phyloP scores from a whole-genome alignment of 2,888 invertebrate genomes.

The Xylocampa areola region DNA sequence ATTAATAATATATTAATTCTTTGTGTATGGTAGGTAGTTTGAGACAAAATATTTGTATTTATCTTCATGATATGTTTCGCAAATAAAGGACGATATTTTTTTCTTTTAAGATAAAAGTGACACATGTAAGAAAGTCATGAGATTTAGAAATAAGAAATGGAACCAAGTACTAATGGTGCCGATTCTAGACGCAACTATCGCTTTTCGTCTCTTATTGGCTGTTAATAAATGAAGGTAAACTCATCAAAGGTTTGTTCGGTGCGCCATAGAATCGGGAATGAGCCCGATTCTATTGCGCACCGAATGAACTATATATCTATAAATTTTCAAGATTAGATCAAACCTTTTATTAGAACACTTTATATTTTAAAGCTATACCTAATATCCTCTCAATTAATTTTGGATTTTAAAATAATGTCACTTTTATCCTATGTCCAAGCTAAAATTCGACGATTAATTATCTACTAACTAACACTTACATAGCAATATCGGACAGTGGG shows the following conservation, averaged over 20 bases:
- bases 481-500: slow-evolving; percentile 23
- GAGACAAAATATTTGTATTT: slow-evolving; percentile 34
- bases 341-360: too few species aligned
- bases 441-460: slow-evolving; percentile 20
- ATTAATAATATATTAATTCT: slow-evolving; percentile 5
- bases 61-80: slow-evolving; percentile 51
- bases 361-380: slow-evolving; percentile 4
- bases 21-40: slow-evolving; percentile 27
- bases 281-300: too few species aligned
- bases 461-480: slow-evolving; percentile 20
- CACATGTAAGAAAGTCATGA: too few species aligned
- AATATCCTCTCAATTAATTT: slow-evolving; percentile 22
- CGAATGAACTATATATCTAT: too few species aligned
- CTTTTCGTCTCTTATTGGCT: too few species aligned
- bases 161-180: too few species aligned
- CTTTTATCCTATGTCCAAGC: slow-evolving; percentile 42
- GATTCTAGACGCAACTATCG: too few species aligned
- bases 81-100: slow-evolving; percentile 38
- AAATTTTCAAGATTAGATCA: too few species aligned
- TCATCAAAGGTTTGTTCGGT: too few species aligned
- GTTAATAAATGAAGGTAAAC: too few species aligned
- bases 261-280: too few species aligned
- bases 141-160: too few species aligned
- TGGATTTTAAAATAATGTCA: slow-evolving; percentile 31
- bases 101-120: slow-evolving; percentile 37